phyloP scores from a whole-genome alignment of 2,797 vertebrate genomes.

The Lemur catta region DNA sequence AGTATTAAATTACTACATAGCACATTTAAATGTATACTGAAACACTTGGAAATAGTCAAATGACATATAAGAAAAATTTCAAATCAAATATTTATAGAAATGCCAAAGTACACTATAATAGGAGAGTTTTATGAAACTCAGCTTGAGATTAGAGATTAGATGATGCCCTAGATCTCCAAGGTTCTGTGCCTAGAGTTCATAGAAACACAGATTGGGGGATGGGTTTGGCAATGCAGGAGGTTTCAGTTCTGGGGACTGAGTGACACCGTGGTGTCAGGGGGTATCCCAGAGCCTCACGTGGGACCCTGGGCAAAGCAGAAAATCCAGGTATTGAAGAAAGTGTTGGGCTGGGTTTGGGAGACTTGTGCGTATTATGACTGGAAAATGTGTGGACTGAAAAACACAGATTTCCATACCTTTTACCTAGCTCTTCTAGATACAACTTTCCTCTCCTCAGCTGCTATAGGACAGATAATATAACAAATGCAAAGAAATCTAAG shows the following conservation, averaged over 20 bases:
- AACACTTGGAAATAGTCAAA: not conserved
- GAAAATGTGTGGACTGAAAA: not conserved
- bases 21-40: not conserved
- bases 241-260: not conserved
- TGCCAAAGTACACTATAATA: not conserved
- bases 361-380: fast-evolving
- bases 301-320: not conserved
- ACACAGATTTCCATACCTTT: too few relatives aligned
- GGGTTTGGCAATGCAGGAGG: not conserved
- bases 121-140: not conserved
- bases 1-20: not conserved
- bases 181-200: not conserved
- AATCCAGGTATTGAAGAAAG: not conserved
- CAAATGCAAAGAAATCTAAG: too few relatives aligned
- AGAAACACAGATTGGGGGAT: not conserved
- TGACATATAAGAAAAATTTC: not conserved
- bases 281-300: not conserved
- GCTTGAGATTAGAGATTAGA: not conserved
- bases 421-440: not conserved
- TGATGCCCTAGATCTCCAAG: not conserved
- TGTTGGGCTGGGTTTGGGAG: not conserved
- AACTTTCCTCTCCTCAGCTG: not conserved
- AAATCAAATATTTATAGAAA: not conserved
- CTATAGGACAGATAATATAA: not conserved
- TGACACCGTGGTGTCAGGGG: too few relatives aligned